Evolutionary conservation across 1,140 invertebrate species (phyloP), one percentile per base, ranked within the genome.

Genomic region (Megathymus violae): DNA sequence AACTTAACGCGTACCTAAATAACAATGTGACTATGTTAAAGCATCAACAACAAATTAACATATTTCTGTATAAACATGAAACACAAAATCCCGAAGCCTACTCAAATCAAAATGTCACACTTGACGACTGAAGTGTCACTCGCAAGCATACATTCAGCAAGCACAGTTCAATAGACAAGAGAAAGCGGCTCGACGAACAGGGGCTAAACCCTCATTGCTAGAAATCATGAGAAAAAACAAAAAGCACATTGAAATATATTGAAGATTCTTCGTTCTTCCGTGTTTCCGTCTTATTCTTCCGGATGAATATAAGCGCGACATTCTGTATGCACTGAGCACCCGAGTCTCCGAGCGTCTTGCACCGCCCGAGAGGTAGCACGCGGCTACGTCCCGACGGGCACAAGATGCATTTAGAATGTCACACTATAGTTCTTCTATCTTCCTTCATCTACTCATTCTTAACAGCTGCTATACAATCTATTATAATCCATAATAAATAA

Each of bases 361-460:
- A 76, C 74, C 78, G 75, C 73, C 63, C 59, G 47, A 66, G 74
- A 62, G 68, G 67, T 65, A 48, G 51, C 64, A 62, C 48, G 70
- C 22, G 43, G 46, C 31, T 10, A 44, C 56, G 50, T 58, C 66
- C 59, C 63, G 59, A 72, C 64, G 69, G 66, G 73, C 68, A 69
- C 82, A 84, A 87, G 82, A 81, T 82, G 82, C 84, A 82, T 65
- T 80, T 74, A 81, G 84, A 89, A 87, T 65, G 75, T 85, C 78
- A 78, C 73, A 67, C 69, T 71, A 74, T 40, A 56, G 46, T 44
- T 59, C 31, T 51, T 66, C 50, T 47, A 17, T 56, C 25, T 52
- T 54, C 41, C 62, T 62, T 5, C 2, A 22, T 5, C 19, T 22
- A 22, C 19, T 22, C 19, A n/a, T 22, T 22, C 19, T 22, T n/a